Percentiles rank a stretch among this genome's conserved stretches.
Evolutionary conservation across 2,113 vertebrate species (phyloP).

Genomic region (Limanda limanda): DNA sequence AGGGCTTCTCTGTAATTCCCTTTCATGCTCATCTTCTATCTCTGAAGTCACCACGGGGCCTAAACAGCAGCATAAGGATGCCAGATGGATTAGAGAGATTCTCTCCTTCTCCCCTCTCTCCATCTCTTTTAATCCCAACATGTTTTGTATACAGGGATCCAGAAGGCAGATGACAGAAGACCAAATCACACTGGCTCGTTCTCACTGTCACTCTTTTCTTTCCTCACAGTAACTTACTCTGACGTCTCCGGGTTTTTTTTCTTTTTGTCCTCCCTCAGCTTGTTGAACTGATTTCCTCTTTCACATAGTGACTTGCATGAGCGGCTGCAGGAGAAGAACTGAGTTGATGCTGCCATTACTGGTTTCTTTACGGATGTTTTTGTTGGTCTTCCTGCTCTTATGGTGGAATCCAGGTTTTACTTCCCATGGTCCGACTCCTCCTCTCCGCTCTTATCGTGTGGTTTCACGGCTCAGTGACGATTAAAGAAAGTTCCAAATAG

Average conservation of each 20-base stretch:
- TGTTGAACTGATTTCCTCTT: constrained; percentile 62
- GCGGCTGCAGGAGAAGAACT: constrained; percentile 19
- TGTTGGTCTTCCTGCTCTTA: constrained; percentile 3
- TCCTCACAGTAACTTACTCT: constrained; percentile 63
- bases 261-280: constrained; percentile 16
- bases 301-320: constrained; percentile 30
- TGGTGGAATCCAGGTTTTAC: constrained; percentile 1
- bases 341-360: neutral
- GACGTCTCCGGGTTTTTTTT: constrained; percentile 33
- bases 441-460: constrained; percentile 6
- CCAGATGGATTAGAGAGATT: constrained; percentile 85
- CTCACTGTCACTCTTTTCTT: constrained; percentile 64
- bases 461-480: constrained; percentile 14
- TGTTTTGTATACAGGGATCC: constrained; percentile 75
- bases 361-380: constrained; percentile 9
- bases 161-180: constrained; percentile 69
- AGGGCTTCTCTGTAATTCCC: constrained; percentile 89
- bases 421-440: neutral
- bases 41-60: constrained; percentile 82
- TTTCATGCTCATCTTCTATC: constrained; percentile 89
- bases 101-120: constrained; percentile 53
- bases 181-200: constrained; percentile 72
- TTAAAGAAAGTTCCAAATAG: constrained; percentile 20
- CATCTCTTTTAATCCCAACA: constrained; percentile 60
- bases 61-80: constrained; percentile 87